phyloP scores from a whole-genome alignment of 2,113 vertebrate genomes.

The Phoxinus phoxinus region DNA sequence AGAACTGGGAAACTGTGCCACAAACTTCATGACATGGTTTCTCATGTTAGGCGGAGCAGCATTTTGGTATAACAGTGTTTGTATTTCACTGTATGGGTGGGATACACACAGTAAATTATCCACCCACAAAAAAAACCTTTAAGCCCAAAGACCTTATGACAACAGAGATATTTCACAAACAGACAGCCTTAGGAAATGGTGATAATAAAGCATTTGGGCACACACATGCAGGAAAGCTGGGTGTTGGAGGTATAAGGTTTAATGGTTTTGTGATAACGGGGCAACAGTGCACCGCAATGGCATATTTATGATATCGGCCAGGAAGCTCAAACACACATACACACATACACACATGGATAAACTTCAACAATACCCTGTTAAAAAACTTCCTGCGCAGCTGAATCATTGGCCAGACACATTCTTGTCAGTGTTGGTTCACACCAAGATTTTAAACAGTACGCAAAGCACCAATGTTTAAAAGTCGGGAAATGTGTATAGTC shows the following conservation, averaged over 20 bases:
- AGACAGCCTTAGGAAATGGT: conserved; percentile 27
- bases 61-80: not conserved
- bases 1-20: not conserved
- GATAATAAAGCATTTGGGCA: conserved; percentile 22
- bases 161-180: conserved; percentile 14
- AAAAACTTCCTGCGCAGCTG: conserved; percentile 25
- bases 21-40: not conserved
- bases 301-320: conserved; percentile 53
- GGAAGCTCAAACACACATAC: conserved; percentile 49
- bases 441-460: conserved; percentile 3
- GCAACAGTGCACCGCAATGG: conserved; percentile 24
- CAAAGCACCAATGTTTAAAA: not conserved
- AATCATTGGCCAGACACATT: conserved; percentile 41
- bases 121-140: not conserved
- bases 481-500: not conserved
- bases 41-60: not conserved
- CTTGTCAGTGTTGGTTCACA: conserved; percentile 37
- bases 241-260: conserved; percentile 42
- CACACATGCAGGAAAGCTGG: conserved; percentile 51
- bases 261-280: conserved; percentile 48
- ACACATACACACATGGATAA: conserved; percentile 46
- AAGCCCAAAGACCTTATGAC: conserved; percentile 19
- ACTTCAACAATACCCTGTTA: conserved; percentile 29
- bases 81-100: not conserved
- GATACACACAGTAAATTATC: not conserved